These are phyloP conservation scores for Drosophila repleta DNA, from an alignment of 1,140 invertebrate genomes.

Conservation along the genomic window DNA sequence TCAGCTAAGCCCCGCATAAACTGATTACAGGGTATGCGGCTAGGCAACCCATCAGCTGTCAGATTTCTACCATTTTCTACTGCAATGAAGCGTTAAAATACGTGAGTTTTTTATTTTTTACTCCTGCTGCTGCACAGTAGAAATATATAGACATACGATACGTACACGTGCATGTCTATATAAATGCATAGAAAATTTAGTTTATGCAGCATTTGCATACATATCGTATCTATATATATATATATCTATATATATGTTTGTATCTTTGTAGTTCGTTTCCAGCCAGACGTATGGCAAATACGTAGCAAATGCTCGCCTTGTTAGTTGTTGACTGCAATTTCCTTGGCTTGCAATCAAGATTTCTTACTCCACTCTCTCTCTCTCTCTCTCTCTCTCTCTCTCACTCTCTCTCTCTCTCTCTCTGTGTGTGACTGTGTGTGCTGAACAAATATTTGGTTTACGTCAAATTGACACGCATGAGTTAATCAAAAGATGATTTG, in stretches of 20 bases:
- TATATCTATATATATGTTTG: constrained; percentile 24
- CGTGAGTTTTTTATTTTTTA: constrained; percentile 60
- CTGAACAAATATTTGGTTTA: constrained; percentile 79
- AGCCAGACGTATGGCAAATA: constrained; percentile 73
- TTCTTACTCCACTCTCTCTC: constrained; percentile 64
- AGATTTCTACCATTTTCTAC: constrained; percentile 58
- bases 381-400: constrained; percentile 15
- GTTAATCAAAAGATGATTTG: constrained; percentile 83
- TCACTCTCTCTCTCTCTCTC: constrained; percentile 12
- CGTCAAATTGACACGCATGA: constrained; percentile 81
- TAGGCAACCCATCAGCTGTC: background rate
- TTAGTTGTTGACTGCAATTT: constrained; percentile 82
- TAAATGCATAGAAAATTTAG: constrained; percentile 74
- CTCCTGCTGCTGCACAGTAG: constrained; percentile 38
- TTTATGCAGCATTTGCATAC: constrained; percentile 82
- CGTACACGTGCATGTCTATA: constrained; percentile 4
- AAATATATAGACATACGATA: background rate
- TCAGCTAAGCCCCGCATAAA: background rate
- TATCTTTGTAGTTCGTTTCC: constrained; percentile 45
- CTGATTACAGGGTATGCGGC: constrained; percentile 11
- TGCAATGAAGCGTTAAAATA: constrained; percentile 80
- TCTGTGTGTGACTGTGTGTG: constrained; percentile 48
- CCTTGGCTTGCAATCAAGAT: constrained; percentile 61
- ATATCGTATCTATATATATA: constrained; percentile 46
- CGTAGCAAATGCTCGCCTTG: constrained; percentile 60